Conservation (phyloP, 2,888 invertebrate genomes). For the Zaprionus bogoriensis region DNA sequence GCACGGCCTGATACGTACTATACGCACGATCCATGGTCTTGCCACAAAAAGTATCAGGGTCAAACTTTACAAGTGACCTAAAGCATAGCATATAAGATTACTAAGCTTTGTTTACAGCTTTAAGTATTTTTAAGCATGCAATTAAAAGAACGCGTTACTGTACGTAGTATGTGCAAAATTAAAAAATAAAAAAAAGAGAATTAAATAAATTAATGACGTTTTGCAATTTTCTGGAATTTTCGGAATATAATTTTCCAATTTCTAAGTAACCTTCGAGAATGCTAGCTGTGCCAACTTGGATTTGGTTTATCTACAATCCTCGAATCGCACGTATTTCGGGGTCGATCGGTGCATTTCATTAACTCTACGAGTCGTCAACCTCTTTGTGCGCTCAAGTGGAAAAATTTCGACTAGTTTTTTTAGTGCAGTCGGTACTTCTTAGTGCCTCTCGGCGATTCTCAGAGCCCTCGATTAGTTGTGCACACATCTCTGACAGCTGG, state of each 20-base stretch:
- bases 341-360: slow-evolving; percentile 32
- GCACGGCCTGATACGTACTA: slow-evolving; percentile 34
- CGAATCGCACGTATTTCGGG: slow-evolving; percentile 12
- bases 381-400: slow-evolving; percentile 49
- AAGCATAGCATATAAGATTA: neutral
- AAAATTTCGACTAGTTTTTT: slow-evolving; percentile 29
- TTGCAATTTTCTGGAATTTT: neutral
- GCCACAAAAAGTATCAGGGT: slow-evolving; percentile 28
- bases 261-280: neutral
- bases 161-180: too few relatives aligned
- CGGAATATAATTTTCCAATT: neutral
- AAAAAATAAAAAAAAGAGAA: too few relatives aligned
- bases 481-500: neutral
- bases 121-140: too few relatives aligned
- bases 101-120: neutral
- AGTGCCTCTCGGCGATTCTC: slow-evolving; percentile 17
- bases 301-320: slow-evolving; percentile 36
- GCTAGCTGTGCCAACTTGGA: too few relatives aligned
- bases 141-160: too few relatives aligned
- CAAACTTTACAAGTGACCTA: slow-evolving; percentile 7
- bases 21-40: slow-evolving; percentile 45
- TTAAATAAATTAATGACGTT: too few relatives aligned
- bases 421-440: slow-evolving; percentile 3
- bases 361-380: slow-evolving; percentile 36
- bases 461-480: too few relatives aligned